phyloP scores from a whole-genome alignment of 2,888 invertebrate species.

The Drosophila phalerata region DNA sequence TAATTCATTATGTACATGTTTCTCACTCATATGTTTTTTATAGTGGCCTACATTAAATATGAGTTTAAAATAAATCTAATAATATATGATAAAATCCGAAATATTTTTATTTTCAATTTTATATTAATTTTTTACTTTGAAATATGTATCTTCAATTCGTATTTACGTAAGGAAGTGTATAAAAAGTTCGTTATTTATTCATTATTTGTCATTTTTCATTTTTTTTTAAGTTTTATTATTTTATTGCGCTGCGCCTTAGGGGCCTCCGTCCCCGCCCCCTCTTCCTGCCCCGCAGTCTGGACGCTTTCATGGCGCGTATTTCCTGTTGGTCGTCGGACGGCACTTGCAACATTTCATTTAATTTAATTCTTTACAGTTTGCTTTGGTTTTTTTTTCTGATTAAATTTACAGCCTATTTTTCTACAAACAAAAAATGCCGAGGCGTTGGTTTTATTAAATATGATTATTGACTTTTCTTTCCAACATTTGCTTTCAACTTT shows the following conservation, averaged over 20 bases:
- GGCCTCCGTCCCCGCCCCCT: not conserved
- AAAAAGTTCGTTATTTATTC: not conserved
- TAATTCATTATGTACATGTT: not conserved
- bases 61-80: too few relatives aligned
- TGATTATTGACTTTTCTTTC: constrained; percentile 62
- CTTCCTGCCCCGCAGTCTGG: constrained; percentile 4
- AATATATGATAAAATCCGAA: too few relatives aligned
- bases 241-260: constrained; percentile 52
- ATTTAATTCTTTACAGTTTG: constrained; percentile 58
- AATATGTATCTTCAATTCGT: too few relatives aligned
- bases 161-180: constrained; percentile 26
- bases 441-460: constrained; percentile 59
- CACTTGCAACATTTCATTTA: constrained; percentile 66
- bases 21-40: too few relatives aligned
- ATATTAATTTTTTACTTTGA: not conserved
- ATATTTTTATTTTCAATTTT: not conserved
- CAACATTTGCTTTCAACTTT: constrained; percentile 53
- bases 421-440: constrained; percentile 6
- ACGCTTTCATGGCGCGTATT: constrained; percentile 43
- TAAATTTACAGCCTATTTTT: constrained; percentile 52
- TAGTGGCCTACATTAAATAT: too few relatives aligned
- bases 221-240: constrained; percentile 53
- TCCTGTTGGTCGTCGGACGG: constrained; percentile 53
- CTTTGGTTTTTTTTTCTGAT: constrained; percentile 51
- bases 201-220: not conserved